Percentiles rank a stretch among this genome's conserved stretches.
These are phyloP conservation scores for Zaprionus taronus DNA, from an alignment of 1,140 invertebrate genomes.

Conservation along the genomic window DNA sequence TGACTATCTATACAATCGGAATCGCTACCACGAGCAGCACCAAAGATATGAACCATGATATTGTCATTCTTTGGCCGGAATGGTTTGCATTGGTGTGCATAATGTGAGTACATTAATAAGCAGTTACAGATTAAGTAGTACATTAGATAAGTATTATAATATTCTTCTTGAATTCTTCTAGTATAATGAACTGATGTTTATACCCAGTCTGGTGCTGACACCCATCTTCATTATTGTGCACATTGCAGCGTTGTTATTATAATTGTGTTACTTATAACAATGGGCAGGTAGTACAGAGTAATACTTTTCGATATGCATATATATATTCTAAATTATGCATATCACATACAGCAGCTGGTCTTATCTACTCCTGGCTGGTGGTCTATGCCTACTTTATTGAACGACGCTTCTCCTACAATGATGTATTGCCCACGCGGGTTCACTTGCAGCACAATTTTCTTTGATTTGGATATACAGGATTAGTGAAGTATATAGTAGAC, in stretches of 20 bases:
- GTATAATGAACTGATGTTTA: conserved; percentile 66
- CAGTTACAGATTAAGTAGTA: neutral
- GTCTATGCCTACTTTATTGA: conserved; percentile 64
- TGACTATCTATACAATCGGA: conserved; percentile 36
- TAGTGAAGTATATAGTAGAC: neutral
- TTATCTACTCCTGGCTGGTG: conserved; percentile 63
- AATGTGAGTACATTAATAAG: conserved; percentile 42
- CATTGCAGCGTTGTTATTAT: conserved; percentile 41
- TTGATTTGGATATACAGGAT: conserved; percentile 13
- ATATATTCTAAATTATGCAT: neutral
- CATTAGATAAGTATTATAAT: neutral
- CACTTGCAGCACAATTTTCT: conserved; percentile 24
- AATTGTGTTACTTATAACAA: conserved; percentile 49
- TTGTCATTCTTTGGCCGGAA: conserved; percentile 64
- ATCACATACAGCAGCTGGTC: conserved; percentile 39
- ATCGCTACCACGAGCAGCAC: conserved; percentile 35
- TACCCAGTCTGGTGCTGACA: conserved; percentile 52
- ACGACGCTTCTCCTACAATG: conserved; percentile 57
- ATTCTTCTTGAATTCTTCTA: neutral
- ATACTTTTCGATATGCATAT: neutral
- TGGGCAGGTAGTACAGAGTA: neutral
- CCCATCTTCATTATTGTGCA: conserved; percentile 59
- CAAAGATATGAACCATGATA: conserved; percentile 64
- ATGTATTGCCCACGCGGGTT: conserved; percentile 40
- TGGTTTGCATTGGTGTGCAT: conserved; percentile 65